Conservation (phyloP, 1,140 invertebrate genomes). For the Leptinotarsa texana region DNA sequence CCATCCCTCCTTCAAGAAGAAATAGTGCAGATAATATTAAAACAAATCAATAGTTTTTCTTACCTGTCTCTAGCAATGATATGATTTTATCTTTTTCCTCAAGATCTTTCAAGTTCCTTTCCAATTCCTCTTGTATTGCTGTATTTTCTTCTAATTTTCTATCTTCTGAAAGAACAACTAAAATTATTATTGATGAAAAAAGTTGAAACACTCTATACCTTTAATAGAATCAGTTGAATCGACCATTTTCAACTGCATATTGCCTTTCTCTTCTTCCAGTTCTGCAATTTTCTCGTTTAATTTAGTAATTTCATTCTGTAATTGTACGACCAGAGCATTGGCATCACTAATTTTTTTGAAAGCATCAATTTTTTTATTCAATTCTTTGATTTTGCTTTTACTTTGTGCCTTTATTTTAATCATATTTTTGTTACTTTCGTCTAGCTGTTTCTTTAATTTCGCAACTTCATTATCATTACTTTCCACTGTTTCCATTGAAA, state of each 20-base stretch:
- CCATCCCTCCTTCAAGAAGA: too few species aligned
- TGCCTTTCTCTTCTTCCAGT: conserved; percentile 81
- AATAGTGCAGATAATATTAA: too few species aligned
- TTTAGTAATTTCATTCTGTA: conserved; percentile 63
- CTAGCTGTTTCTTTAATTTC: conserved; percentile 69
- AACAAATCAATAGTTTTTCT: too few species aligned
- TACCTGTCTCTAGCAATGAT: conserved; percentile 31
- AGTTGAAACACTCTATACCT: conserved; percentile 35
- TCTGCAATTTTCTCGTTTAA: conserved; percentile 79
- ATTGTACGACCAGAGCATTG: conserved; percentile 68
- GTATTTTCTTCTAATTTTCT: conserved; percentile 29
- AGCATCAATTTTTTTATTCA: conserved; percentile 80
- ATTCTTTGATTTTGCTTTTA: conserved; percentile 78
- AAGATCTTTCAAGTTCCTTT: conserved; percentile 28
- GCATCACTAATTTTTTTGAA: conserved; percentile 74
- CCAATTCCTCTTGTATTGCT: conserved; percentile 31
- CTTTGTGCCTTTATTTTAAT: conserved; percentile 82
- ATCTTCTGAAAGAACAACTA: conserved; percentile 13
- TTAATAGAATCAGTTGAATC: conserved; percentile 40
- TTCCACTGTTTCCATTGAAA: conserved; percentile 17
- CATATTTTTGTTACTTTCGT: conserved; percentile 78
- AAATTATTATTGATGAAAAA: neutral
- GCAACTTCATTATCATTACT: conserved; percentile 56
- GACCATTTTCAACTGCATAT: conserved; percentile 48
- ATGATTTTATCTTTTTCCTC: conserved; percentile 44